Percentiles rank a stretch among this genome's conserved stretches.
Evolutionary conservation across 2,113 vertebrate genomes (phyloP).

Genomic region (Nesogale talazaci): DNA sequence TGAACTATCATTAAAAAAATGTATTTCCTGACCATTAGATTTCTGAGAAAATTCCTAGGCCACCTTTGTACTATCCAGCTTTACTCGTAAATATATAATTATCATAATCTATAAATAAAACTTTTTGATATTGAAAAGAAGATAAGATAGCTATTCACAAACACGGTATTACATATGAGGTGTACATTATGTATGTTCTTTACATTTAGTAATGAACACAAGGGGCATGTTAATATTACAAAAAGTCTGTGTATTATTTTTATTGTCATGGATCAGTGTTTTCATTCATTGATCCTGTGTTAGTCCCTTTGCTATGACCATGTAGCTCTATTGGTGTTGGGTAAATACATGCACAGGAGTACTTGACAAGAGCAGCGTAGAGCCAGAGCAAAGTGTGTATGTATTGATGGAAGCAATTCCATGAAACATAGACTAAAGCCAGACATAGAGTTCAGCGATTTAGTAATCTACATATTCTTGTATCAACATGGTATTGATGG

Average conservation of each 20-base stretch:
- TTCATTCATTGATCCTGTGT: no score
- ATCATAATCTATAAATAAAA: not conserved
- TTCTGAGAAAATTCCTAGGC: not conserved
- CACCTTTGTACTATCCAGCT: not conserved
- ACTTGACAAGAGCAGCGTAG: not conserved
- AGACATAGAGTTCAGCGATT: not conserved
- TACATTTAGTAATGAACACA: no score
- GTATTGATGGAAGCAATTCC: not conserved
- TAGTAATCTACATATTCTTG: not conserved
- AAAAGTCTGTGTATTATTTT: no score
- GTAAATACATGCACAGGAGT: no score
- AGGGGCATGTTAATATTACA: no score
- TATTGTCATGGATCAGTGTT: no score
- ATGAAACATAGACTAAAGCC: not conserved
- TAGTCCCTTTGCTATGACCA: no score
- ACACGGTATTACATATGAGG: no score
- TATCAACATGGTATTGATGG: not conserved
- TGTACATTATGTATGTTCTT: no score
- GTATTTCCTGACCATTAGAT: not conserved
- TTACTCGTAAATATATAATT: not conserved
- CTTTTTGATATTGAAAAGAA: not conserved
- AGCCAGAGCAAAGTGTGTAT: not conserved
- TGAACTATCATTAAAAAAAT: not conserved
- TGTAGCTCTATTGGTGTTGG: no score
- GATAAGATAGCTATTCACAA: not conserved